Conservation (phyloP, 1,140 invertebrate genomes). For the Drosophila eugracilis region DNA sequence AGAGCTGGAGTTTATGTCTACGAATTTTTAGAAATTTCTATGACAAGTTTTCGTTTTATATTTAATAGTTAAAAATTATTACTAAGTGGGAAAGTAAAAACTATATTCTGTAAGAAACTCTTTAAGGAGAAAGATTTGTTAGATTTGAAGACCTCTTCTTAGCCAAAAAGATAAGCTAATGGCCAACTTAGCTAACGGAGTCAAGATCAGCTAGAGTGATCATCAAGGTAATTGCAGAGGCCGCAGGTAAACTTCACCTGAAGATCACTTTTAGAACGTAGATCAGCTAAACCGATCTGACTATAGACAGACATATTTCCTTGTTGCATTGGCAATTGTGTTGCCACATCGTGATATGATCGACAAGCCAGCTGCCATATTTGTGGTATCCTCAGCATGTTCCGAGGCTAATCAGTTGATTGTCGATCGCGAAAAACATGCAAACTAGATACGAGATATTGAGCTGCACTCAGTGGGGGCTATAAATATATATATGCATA, state of each 20-base stretch:
- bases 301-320: constrained; percentile 2
- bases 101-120: too few species aligned
- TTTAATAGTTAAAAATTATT: too few species aligned
- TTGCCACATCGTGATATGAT: constrained; percentile 21
- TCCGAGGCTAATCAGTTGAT: constrained; percentile 51
- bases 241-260: background rate
- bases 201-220: background rate
- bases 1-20: too few species aligned
- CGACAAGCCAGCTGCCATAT: constrained; percentile 21
- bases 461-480: background rate
- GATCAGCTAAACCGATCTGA: background rate
- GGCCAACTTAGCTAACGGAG: constrained; percentile 4
- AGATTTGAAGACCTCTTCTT: too few species aligned
- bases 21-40: too few species aligned
- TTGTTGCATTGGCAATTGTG: constrained; percentile 11
- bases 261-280: constrained; percentile 10
- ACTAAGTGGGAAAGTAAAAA: too few species aligned
- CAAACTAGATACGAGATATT: constrained; percentile 1
- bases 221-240: constrained; percentile 16
- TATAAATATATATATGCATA: constrained; percentile 8
- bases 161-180: background rate
- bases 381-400: constrained; percentile 12
- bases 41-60: too few species aligned
- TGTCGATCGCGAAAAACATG: constrained; percentile 50
- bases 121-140: too few species aligned